Evolutionary conservation across 2,797 vertebrate genomes (phyloP).

Genomic region (Anabacerthia variegaticeps): DNA sequence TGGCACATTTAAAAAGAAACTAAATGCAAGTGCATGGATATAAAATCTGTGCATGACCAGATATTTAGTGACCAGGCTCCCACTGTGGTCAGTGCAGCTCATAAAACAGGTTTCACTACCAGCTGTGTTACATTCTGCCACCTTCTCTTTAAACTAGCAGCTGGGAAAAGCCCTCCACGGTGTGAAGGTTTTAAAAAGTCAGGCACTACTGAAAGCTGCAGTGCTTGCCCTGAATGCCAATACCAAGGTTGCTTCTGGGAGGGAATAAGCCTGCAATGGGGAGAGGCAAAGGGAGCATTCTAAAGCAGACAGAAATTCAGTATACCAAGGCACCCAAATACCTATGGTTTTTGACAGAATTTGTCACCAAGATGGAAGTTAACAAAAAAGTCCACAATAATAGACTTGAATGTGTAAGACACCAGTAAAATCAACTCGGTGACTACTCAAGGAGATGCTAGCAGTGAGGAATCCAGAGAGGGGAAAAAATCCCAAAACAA

Average conservation of each 20-base stretch:
- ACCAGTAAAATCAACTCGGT: background rate
- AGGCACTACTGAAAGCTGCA: background rate
- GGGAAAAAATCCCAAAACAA: too few relatives aligned
- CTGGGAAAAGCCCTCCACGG: background rate
- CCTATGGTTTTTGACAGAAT: fast-evolving
- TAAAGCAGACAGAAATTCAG: background rate
- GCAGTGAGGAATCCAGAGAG: fast-evolving
- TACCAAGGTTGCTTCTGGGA: background rate
- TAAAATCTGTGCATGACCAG: background rate
- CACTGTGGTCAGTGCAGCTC: background rate
- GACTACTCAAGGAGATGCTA: background rate
- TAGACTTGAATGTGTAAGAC: background rate
- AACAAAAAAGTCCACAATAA: background rate
- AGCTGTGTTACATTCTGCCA: background rate
- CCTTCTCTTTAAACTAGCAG: background rate
- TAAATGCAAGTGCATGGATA: background rate
- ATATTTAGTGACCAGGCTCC: background rate
- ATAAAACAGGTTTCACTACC: background rate
- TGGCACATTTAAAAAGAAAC: background rate
- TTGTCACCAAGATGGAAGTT: background rate
- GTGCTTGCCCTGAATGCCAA: background rate
- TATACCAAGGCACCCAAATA: background rate
- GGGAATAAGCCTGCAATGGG: background rate
- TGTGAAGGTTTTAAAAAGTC: background rate
- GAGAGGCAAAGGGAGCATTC: background rate